These are phyloP conservation scores for Antechinus stuartii DNA, from an alignment of 2,113 vertebrate genomes.

Conservation along the genomic window DNA sequence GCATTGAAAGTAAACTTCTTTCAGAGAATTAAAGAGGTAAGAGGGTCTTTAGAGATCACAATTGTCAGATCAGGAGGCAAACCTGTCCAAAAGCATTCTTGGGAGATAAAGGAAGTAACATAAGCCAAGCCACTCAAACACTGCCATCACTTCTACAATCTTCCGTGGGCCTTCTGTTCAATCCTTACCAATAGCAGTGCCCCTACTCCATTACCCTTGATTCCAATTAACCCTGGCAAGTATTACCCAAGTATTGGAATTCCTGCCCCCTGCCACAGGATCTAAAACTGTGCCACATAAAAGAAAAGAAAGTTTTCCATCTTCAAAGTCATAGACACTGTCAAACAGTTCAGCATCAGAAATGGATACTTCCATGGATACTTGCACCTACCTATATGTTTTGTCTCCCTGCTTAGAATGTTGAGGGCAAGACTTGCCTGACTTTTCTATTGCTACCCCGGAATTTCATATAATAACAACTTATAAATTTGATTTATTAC, in stretches of 20 bases:
- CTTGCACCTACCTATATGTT: neutral
- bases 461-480: neutral
- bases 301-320: neutral
- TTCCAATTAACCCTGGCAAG: neutral
- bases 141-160: neutral
- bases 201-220: neutral
- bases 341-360: neutral
- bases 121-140: neutral
- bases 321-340: neutral
- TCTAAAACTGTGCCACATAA: neutral
- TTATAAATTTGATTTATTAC: neutral
- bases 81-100: neutral
- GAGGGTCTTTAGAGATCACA: neutral
- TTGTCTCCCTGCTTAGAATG: neutral
- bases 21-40: neutral
- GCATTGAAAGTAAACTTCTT: neutral
- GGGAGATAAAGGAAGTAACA: neutral
- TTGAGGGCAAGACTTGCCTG: neutral
- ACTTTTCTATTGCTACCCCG: neutral
- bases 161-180: neutral
- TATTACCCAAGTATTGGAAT: neutral
- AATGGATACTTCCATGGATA: neutral
- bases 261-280: accelerated
- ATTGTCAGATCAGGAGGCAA: neutral
- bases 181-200: neutral